phyloP scores from a whole-genome alignment of 1,140 invertebrate genomes.

The Scaptomyza pallida region DNA sequence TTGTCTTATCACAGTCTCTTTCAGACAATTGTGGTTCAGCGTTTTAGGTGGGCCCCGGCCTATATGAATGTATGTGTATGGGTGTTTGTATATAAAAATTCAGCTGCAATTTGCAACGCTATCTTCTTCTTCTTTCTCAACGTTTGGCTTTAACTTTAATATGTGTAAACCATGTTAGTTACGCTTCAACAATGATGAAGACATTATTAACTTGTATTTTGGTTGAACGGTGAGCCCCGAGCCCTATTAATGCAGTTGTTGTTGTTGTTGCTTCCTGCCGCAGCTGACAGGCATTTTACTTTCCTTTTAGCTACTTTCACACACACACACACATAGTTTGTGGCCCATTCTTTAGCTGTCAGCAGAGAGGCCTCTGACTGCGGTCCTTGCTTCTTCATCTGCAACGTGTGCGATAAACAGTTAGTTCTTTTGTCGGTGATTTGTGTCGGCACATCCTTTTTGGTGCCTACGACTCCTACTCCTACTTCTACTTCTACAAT shows the following conservation, averaged over 20 bases:
- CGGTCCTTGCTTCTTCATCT: slow-evolving; percentile 67
- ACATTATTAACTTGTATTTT: slow-evolving; percentile 83
- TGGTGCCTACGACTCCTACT: slow-evolving; percentile 1
- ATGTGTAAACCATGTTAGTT: slow-evolving; percentile 83
- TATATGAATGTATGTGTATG: too few species aligned
- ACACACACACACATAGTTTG: slow-evolving; percentile 34
- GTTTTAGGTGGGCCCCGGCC: slow-evolving; percentile 51
- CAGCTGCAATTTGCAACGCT: slow-evolving; percentile 71
- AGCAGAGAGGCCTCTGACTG: slow-evolving; percentile 64
- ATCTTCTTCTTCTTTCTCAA: slow-evolving; percentile 36
- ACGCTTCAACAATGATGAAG: slow-evolving; percentile 83
- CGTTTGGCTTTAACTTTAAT: slow-evolving; percentile 64
- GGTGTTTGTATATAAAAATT: slow-evolving; percentile 35
- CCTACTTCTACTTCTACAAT: slow-evolving; percentile 24
- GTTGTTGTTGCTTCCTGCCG: slow-evolving; percentile 60
- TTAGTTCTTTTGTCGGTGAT: slow-evolving; percentile 78
- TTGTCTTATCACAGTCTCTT: slow-evolving; percentile 63
- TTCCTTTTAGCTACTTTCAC: slow-evolving; percentile 51
- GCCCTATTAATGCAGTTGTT: slow-evolving; percentile 13
- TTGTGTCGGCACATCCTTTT: slow-evolving; percentile 70
- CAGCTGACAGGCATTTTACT: slow-evolving; percentile 79
- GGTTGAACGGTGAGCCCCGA: slow-evolving; percentile 24
- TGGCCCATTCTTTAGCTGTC: slow-evolving; percentile 74
- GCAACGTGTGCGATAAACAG: slow-evolving; percentile 77
- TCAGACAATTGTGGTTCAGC: slow-evolving; percentile 61